These are phyloP conservation scores for Eugnorisma glareosa DNA, from an alignment of 2,888 invertebrate species.

Conservation along the genomic window DNA sequence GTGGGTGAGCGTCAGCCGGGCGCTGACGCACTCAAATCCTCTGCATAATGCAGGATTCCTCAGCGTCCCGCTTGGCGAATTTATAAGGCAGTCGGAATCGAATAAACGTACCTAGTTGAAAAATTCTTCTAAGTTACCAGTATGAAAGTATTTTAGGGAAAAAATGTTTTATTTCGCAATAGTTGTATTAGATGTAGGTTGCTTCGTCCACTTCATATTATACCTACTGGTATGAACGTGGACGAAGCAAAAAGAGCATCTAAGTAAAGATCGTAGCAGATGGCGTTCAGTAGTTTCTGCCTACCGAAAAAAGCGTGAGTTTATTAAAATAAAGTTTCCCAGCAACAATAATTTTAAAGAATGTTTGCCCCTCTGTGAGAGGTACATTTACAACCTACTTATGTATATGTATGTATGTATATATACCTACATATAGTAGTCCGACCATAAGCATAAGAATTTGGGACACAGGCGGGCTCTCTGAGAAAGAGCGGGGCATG, in stretches of 20 bases:
- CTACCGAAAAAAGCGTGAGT: neutral
- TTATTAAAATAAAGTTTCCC: too few species aligned
- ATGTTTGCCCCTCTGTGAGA: too few species aligned
- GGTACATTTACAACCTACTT: too few species aligned
- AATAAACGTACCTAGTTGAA: slow-evolving; percentile 31
- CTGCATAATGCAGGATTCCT: slow-evolving; percentile 64
- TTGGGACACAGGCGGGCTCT: too few species aligned
- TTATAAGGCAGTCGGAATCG: slow-evolving; percentile 32
- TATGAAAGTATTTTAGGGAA: neutral
- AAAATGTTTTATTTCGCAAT: neutral
- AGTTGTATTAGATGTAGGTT: too few species aligned
- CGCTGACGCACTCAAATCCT: slow-evolving; percentile 59
- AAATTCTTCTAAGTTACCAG: slow-evolving; percentile 9
- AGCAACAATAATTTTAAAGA: too few species aligned
- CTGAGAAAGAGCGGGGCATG: too few species aligned
- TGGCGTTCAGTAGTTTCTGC: neutral
- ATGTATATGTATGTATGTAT: too few species aligned
- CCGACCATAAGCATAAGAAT: too few species aligned
- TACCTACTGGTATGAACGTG: too few species aligned
- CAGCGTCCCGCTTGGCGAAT: slow-evolving; percentile 19
- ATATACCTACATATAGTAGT: too few species aligned
- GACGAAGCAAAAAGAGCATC: neutral
- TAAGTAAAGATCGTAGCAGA: neutral
- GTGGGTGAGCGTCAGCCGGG: neutral
- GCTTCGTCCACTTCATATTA: too few species aligned